These are phyloP conservation scores for Zootoca vivipara DNA, from an alignment of 2,113 vertebrate genomes.

Conservation along the genomic window DNA sequence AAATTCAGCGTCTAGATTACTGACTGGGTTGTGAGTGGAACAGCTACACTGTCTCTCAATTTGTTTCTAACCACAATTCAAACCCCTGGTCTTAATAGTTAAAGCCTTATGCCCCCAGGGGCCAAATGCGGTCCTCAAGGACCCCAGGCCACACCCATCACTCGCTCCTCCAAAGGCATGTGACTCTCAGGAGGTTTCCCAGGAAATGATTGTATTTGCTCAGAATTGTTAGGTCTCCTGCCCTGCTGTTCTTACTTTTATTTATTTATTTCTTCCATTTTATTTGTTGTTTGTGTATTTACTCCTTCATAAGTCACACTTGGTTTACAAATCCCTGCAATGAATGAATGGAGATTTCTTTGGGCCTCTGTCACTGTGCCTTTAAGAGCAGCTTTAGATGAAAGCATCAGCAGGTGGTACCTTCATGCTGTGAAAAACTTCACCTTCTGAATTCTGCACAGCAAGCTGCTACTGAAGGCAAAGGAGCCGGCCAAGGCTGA, in stretches of 20 bases:
- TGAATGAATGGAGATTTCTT: not conserved
- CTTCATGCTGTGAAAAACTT: constrained; percentile 4
- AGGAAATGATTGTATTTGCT: not conserved
- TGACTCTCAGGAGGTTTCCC: too few species aligned
- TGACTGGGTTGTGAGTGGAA: not conserved
- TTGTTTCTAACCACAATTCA: not conserved
- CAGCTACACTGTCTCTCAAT: not conserved
- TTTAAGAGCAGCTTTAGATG: not conserved
- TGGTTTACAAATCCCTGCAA: not conserved
- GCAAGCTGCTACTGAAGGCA: not conserved
- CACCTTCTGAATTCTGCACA: constrained; percentile 19
- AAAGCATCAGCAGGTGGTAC: not conserved
- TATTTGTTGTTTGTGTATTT: not conserved
- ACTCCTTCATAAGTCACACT: not conserved
- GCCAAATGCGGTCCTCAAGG: too few species aligned
- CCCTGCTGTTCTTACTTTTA: not conserved
- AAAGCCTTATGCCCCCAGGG: not conserved
- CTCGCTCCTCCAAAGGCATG: too few species aligned
- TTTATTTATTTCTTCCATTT: too few species aligned
- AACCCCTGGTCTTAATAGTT: not conserved
- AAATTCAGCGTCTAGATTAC: not conserved
- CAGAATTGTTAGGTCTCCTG: too few species aligned
- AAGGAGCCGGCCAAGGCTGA: not conserved
- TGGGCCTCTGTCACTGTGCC: not conserved
- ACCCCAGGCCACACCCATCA: too few species aligned